These are phyloP conservation scores for Paracyclopina nana DNA, from an alignment of 1,140 invertebrate species.

Conservation along the genomic window DNA sequence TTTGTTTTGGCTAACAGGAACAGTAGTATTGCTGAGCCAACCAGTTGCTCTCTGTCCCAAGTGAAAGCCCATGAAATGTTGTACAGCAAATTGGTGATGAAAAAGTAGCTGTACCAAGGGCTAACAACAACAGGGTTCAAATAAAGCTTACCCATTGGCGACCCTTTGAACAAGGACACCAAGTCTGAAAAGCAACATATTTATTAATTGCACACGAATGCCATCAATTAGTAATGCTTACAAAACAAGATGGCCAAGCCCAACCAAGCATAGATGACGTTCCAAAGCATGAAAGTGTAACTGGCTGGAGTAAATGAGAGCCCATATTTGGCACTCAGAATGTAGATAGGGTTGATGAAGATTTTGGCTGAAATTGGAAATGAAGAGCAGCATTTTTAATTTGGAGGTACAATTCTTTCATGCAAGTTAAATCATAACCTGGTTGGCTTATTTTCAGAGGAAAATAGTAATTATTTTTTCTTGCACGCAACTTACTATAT, in stretches of 20 bases:
- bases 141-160: background rate
- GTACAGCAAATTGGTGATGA: background rate
- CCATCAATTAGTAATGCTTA: no score
- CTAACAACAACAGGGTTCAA: background rate
- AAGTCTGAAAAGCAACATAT: background rate
- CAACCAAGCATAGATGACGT: slow-evolving; percentile 17
- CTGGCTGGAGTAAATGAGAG: slow-evolving; percentile 18
- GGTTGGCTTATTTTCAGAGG: no score
- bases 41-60: slow-evolving; percentile 1
- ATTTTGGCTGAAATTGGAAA: no score
- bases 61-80: background rate
- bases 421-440: no score
- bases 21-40: background rate
- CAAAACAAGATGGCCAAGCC: slow-evolving; percentile 14
- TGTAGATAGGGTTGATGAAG: no score
- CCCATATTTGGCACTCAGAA: no score
- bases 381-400: no score
- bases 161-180: background rate
- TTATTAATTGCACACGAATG: no score
- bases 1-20: background rate
- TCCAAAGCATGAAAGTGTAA: slow-evolving; percentile 18
- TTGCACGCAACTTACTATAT: no score
- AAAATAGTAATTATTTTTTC: no score
- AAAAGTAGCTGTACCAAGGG: background rate
- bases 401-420: no score